These are phyloP conservation scores for Sitta europaea DNA, from an alignment of 2,113 vertebrate species.

Conservation along the genomic window DNA sequence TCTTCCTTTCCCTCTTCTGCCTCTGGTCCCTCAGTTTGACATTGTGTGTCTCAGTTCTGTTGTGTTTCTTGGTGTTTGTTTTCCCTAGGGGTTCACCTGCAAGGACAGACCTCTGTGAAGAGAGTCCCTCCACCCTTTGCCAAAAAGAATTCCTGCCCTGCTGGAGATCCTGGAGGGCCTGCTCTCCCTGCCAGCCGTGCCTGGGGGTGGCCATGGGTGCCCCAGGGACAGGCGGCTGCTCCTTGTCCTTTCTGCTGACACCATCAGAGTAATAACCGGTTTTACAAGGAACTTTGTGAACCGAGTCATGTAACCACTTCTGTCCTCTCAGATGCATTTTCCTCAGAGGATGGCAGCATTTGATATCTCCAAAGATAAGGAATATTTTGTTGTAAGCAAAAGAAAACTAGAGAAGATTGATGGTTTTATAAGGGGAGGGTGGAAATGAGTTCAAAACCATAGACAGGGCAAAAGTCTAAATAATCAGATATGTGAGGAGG, in stretches of 20 bases:
- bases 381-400: background rate
- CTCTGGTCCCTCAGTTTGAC: background rate
- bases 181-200: background rate
- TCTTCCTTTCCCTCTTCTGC: background rate
- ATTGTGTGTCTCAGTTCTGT: background rate
- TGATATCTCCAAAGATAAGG: slow-evolving; percentile 20
- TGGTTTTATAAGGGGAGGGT: background rate
- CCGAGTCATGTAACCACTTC: background rate
- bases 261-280: background rate
- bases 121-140: background rate
- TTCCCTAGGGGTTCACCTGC: background rate
- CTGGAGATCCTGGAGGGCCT: background rate
- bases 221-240: background rate
- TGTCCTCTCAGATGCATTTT: background rate
- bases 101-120: background rate
- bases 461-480: slow-evolving; percentile 7
- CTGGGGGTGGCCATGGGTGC: background rate
- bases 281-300: background rate
- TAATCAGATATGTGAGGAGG: background rate
- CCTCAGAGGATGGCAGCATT: background rate
- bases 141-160: background rate
- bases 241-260: background rate
- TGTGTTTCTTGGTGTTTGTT: background rate
- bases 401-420: background rate
- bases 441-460: background rate